A percentile compares a stretch with the other conserved stretches of the same genome.
phyloP scores from a whole-genome alignment of 2,888 invertebrate species.

The Synergus gifuensis region DNA sequence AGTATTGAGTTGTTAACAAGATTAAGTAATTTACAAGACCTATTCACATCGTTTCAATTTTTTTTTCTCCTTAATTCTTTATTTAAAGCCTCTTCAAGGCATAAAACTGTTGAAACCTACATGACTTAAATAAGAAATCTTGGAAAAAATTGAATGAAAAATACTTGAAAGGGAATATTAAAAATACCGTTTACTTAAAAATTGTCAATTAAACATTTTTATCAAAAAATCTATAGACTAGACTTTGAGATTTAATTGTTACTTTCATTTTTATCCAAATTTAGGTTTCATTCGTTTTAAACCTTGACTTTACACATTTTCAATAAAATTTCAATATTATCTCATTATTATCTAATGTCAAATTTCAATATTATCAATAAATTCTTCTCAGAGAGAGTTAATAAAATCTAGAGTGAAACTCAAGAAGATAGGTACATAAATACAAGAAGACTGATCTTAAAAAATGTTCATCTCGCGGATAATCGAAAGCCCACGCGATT shows the following conservation, averaged over 20 bases:
- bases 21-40: conserved; percentile 1
- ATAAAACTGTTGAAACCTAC: neutral
- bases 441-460: neutral
- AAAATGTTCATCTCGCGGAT: neutral
- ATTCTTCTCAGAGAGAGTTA: neutral
- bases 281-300: too few relatives aligned
- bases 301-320: neutral
- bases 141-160: too few relatives aligned
- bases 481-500: conserved; percentile 39
- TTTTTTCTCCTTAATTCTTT: conserved; percentile 2
- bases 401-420: neutral
- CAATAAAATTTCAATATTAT: neutral
- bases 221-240: neutral
- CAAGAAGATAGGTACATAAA: neutral
- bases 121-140: neutral
- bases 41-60: neutral
- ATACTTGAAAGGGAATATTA: neutral
- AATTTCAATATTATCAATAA: neutral
- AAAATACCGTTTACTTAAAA: neutral
- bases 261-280: neutral
- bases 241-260: neutral
- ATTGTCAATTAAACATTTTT: neutral
- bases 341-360: neutral
- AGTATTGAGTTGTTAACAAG: neutral
- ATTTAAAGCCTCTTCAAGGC: neutral